These are phyloP conservation scores for Anthopleura sola DNA, from an alignment of 64 coral and sea anemone genomes.

Conservation along the genomic window DNA sequence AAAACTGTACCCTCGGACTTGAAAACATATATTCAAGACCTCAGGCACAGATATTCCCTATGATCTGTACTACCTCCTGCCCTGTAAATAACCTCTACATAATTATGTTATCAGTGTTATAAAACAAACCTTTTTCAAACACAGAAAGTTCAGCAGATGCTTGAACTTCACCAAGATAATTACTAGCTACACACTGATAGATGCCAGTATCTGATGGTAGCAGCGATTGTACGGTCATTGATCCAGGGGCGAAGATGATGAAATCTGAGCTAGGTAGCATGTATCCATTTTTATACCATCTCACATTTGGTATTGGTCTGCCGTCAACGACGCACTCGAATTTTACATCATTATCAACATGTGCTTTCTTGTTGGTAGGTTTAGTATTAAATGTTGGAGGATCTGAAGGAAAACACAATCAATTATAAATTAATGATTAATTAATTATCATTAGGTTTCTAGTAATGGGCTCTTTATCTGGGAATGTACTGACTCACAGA, in stretches of 20 bases:
- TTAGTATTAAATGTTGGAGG: slow-evolving; percentile 49
- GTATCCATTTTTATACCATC: slow-evolving; percentile 46
- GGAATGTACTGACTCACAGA: no score
- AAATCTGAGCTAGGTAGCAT: neutral
- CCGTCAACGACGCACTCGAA: slow-evolving; percentile 76
- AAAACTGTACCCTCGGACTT: no score
- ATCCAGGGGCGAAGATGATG: slow-evolving; percentile 18
- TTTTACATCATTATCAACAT: neutral
- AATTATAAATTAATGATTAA: neutral
- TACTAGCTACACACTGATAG: slow-evolving; percentile 74
- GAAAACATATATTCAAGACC: no score
- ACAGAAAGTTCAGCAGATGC: slow-evolving; percentile 59
- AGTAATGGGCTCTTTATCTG: no score
- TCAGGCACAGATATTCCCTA: no score
- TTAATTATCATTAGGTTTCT: neutral
- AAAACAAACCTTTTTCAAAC: slow-evolving; percentile 48
- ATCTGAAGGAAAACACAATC: no score
- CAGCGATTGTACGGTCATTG: slow-evolving; percentile 28
- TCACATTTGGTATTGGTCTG: slow-evolving; percentile 54
- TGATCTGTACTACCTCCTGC: no score
- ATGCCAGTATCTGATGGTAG: slow-evolving; percentile 27
- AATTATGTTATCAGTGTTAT: no score
- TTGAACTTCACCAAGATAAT: slow-evolving; percentile 55
- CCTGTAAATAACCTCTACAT: no score
- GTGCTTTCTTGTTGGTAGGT: slow-evolving; percentile 36